Evolutionary conservation across 2,797 vertebrate genomes (phyloP).

Genomic region (Australoheros facetus): DNA sequence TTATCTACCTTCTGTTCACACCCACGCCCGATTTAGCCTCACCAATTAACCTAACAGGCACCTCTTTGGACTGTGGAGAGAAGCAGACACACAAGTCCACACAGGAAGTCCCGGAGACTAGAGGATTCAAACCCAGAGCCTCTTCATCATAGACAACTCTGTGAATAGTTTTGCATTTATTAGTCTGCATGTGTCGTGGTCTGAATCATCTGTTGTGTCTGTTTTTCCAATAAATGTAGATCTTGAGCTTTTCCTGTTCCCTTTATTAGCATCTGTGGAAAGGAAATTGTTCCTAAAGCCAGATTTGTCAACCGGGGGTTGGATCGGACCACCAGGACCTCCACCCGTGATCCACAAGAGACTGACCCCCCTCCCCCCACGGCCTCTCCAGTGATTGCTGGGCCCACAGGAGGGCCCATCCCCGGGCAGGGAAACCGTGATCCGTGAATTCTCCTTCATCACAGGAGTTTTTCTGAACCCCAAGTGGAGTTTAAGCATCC

Average conservation of each 20-base stretch:
- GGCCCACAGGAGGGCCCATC: no score
- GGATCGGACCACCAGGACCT: not conserved
- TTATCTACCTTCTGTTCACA: not conserved
- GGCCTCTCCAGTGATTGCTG: no score
- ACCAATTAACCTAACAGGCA: not conserved
- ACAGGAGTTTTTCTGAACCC: no score
- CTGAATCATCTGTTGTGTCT: fast-evolving
- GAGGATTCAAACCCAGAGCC: not conserved
- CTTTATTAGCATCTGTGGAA: not conserved
- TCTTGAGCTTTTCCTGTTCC: not conserved
- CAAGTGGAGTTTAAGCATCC: no score
- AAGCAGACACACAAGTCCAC: not conserved
- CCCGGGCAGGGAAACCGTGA: no score
- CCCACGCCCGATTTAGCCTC: not conserved
- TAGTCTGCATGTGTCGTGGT: not conserved
- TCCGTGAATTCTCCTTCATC: no score
- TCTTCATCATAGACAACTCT: not conserved
- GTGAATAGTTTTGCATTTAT: not conserved
- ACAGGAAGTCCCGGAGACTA: not conserved
- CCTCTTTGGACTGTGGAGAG: not conserved
- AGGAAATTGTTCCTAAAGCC: not conserved
- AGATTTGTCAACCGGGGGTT: not conserved
- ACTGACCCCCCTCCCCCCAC: no score
- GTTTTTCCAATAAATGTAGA: not conserved
- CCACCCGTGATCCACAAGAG: not conserved